These are phyloP conservation scores for Dipodomys merriami DNA, from an alignment of 2,113 vertebrate genomes.

Conservation along the genomic window DNA sequence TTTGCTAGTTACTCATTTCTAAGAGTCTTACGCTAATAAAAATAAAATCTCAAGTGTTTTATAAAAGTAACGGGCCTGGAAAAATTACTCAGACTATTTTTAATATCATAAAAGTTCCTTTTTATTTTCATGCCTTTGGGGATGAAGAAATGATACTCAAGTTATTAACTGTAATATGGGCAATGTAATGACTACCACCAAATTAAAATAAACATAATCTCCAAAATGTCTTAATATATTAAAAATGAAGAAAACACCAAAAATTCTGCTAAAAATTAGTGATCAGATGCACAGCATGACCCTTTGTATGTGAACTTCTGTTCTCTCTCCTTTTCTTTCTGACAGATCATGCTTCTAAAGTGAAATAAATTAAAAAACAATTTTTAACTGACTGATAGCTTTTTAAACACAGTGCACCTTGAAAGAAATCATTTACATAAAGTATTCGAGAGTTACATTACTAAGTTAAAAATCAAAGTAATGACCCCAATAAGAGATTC, in stretches of 20 bases:
- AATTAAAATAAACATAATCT: constrained; percentile 73
- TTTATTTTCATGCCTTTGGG: constrained; percentile 72
- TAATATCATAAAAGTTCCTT: constrained; percentile 81
- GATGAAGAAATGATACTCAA: constrained; percentile 71
- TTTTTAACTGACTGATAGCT: constrained; percentile 82
- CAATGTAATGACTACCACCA: constrained; percentile 68
- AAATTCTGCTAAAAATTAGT: constrained; percentile 31
- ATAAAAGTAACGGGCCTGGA: constrained; percentile 82
- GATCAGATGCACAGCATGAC: constrained; percentile 47
- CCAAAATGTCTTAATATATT: constrained; percentile 49
- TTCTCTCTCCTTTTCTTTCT: constrained; percentile 75
- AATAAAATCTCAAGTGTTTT: constrained; percentile 87
- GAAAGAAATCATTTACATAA: constrained; percentile 86
- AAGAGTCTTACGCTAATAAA: constrained; percentile 85
- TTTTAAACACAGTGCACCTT: constrained; percentile 85
- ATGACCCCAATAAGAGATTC: constrained; percentile 87
- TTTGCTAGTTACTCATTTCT: constrained; percentile 86
- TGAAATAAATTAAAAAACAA: constrained; percentile 86
- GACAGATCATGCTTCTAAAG: constrained; percentile 70
- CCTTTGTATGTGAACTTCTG: constrained; percentile 73
- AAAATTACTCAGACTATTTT: constrained; percentile 80
- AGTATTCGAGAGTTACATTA: constrained; percentile 85
- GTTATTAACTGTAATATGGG: constrained; percentile 67
- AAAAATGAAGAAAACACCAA: constrained; percentile 53
- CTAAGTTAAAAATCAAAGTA: constrained; percentile 88